Percentiles rank a stretch among this genome's conserved stretches.
Evolutionary conservation across 2,888 invertebrate genomes (phyloP).

Genomic region (Rosalia funebris): DNA sequence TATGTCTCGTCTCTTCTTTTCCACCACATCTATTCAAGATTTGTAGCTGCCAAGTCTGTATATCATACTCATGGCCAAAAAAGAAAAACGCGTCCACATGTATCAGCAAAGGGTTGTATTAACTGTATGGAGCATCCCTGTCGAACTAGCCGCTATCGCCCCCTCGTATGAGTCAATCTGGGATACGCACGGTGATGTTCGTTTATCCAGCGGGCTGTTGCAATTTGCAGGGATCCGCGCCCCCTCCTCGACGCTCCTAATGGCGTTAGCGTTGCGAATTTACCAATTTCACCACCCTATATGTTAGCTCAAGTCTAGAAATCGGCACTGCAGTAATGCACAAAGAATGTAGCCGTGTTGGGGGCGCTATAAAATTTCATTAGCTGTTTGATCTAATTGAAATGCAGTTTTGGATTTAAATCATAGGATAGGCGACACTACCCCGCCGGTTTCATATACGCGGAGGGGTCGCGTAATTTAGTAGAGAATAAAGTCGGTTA

Average conservation of each 20-base stretch:
- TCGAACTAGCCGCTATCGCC: constrained; percentile 24
- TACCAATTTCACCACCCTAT: constrained; percentile 65
- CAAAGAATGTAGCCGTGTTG: constrained; percentile 58
- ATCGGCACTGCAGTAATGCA: constrained; percentile 59
- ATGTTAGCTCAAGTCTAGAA: constrained; percentile 56
- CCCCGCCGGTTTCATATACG: neutral
- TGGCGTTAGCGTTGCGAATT: constrained; percentile 66
- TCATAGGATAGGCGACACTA: constrained; percentile 41
- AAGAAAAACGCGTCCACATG: no score
- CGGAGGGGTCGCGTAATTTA: constrained; percentile 40
- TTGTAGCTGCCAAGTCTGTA: no score
- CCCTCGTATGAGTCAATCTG: constrained; percentile 61
- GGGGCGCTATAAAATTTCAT: constrained; percentile 61
- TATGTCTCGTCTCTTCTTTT: no score
- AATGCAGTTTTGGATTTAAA: constrained; percentile 56
- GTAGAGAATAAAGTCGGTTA: constrained; percentile 43
- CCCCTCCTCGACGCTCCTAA: constrained; percentile 51
- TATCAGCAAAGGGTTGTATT: no score
- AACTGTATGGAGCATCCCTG: no score
- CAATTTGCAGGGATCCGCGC: constrained; percentile 57
- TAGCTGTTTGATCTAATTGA: constrained; percentile 62
- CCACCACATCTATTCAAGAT: no score
- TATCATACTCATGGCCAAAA: no score
- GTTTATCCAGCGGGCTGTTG: constrained; percentile 63
- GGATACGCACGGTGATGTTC: constrained; percentile 64